A percentile compares a stretch with the other conserved stretches of the same genome.
Conservation (phyloP, 2,797 vertebrate genomes). For the Thaleichthys pacificus region DNA sequence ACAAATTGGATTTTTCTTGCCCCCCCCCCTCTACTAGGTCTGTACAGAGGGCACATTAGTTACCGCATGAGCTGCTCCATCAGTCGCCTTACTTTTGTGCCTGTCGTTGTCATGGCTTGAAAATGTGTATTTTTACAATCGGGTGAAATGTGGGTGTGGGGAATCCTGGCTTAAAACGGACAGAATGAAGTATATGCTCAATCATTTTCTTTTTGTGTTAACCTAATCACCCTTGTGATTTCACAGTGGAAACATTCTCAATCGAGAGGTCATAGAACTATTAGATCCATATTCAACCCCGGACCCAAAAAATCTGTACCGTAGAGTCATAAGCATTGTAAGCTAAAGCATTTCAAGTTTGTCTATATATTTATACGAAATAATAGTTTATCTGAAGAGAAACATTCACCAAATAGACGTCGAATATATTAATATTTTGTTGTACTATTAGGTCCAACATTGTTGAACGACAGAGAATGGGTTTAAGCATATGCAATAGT, state of each 20-base stretch:
- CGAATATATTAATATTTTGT: background rate
- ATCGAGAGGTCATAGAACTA: background rate
- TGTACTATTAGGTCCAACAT: slow-evolving; percentile 11
- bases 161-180: background rate
- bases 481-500: background rate
- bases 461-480: background rate
- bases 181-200: background rate
- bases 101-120: background rate
- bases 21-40: no score
- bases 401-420: background rate
- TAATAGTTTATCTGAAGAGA: background rate
- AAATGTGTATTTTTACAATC: background rate
- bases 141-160: background rate
- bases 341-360: background rate
- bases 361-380: background rate
- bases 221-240: background rate
- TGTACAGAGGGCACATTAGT: no score
- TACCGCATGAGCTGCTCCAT: background rate
- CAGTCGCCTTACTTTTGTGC: slow-evolving; percentile 1
- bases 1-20: no score
- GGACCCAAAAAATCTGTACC: background rate
- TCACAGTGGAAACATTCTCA: background rate
- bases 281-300: background rate
- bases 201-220: background rate
- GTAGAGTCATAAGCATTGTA: background rate